A percentile compares a stretch with the other conserved stretches of the same genome.
phyloP scores from a whole-genome alignment of 2,888 invertebrate genomes.

The Mimachlamys varia region DNA sequence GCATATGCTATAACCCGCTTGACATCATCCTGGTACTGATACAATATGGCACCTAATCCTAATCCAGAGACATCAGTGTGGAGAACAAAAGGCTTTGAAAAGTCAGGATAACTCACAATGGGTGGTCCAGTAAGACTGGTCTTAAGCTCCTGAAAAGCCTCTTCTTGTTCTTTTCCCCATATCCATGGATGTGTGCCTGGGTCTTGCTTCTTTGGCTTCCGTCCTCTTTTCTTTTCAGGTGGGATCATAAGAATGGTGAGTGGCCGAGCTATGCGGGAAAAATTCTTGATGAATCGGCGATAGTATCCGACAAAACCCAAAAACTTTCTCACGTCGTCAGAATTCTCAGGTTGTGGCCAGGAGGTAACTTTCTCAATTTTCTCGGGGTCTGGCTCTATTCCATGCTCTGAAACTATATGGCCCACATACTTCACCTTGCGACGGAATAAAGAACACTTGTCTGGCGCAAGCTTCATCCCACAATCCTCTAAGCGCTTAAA shows the following conservation, averaged over 20 bases:
- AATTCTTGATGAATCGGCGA: neutral
- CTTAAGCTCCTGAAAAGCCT: neutral
- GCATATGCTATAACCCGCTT: no score
- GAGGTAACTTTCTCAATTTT: neutral
- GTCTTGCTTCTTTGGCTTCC: neutral
- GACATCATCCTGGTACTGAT: no score
- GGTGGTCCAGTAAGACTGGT: neutral
- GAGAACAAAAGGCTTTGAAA: no score
- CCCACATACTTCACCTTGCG: neutral
- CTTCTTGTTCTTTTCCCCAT: neutral
- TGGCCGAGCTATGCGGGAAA: neutral
- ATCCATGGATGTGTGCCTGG: neutral
- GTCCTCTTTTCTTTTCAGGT: neutral
- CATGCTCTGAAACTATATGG: neutral
- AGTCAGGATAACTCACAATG: neutral
- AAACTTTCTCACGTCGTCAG: neutral
- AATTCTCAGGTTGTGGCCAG: neutral
- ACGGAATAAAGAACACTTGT: no score
- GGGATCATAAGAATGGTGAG: neutral
- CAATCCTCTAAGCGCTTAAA: neutral
- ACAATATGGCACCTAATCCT: no score
- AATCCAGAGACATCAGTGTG: no score
- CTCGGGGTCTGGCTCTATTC: constrained; percentile 7
- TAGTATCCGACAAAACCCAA: neutral
- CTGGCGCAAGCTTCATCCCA: constrained; percentile 28